Conservation (phyloP, 1,140 invertebrate species). For the Ruditapes philippinarum region DNA sequence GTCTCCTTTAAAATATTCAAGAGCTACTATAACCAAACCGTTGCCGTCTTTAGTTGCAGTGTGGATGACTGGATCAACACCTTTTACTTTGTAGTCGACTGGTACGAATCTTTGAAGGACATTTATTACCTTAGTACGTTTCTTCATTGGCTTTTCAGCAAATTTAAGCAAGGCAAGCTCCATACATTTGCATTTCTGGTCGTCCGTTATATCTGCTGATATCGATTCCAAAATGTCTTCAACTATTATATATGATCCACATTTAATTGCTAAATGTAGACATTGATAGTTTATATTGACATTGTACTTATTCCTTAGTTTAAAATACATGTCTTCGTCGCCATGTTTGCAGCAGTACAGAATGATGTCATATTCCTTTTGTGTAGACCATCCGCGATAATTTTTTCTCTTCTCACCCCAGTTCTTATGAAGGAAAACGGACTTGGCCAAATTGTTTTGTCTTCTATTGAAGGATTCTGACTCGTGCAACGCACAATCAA, state of each 20-base stretch:
- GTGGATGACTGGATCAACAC: background rate
- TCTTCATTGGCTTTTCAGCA: background rate
- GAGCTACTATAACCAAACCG: background rate
- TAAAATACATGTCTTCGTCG: background rate
- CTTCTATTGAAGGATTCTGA: background rate
- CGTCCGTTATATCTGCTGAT: background rate
- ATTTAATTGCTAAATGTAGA: background rate
- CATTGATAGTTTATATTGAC: background rate
- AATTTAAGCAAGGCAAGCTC: background rate
- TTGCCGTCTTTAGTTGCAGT: background rate
- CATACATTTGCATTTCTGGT: background rate
- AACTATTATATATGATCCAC: background rate
- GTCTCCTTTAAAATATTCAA: background rate
- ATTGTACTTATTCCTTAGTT: background rate
- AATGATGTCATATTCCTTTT: background rate
- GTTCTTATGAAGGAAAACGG: background rate
- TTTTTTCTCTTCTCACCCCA: background rate
- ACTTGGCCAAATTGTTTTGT: background rate
- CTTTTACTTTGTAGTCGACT: background rate
- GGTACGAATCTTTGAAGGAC: background rate
- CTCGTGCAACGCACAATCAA: background rate
- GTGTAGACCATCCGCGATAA: background rate
- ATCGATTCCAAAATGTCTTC: background rate
- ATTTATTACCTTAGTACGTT: background rate
- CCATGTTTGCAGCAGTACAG: background rate